phyloP scores from a whole-genome alignment of 2,113 vertebrate species.

The Ceratotherium simum region DNA sequence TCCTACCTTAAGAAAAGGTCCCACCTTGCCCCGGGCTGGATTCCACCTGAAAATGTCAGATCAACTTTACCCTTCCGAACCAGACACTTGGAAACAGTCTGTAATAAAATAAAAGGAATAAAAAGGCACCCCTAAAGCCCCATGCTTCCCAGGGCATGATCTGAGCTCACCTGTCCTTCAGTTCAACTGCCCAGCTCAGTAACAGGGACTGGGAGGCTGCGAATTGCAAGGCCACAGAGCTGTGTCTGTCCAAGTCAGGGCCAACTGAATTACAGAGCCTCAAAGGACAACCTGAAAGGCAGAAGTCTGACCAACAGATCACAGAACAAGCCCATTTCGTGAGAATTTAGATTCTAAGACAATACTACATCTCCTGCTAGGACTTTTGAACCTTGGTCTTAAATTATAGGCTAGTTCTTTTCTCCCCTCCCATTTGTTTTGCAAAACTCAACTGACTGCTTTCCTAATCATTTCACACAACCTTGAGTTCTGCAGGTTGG shows the following conservation, averaged over 20 bases:
- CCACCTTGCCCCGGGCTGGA: neutral
- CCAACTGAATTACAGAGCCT: neutral
- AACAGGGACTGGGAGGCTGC: neutral
- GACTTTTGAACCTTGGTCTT: neutral
- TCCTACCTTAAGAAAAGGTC: neutral
- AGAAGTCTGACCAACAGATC: neutral
- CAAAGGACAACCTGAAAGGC: neutral
- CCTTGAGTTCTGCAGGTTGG: conserved; percentile 19
- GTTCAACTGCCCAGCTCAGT: neutral
- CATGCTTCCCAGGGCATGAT: neutral
- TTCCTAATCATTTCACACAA: neutral
- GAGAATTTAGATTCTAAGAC: neutral
- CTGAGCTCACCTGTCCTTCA: neutral
- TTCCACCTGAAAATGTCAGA: conserved; percentile 1
- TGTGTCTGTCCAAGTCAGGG: neutral
- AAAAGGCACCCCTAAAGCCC: conserved; percentile 52
- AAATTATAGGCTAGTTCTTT: neutral
- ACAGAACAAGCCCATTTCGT: neutral
- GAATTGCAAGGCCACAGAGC: neutral
- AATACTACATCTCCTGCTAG: neutral
- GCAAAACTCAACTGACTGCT: conserved; percentile 16
- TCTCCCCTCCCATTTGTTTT: neutral
- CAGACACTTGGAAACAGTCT: neutral
- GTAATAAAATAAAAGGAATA: neutral
- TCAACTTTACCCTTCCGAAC: neutral